Evolutionary conservation across 2,888 invertebrate genomes (phyloP), one percentile per base, ranked within the genome.

Genomic region (Thecocarcelia acutangulata): DNA sequence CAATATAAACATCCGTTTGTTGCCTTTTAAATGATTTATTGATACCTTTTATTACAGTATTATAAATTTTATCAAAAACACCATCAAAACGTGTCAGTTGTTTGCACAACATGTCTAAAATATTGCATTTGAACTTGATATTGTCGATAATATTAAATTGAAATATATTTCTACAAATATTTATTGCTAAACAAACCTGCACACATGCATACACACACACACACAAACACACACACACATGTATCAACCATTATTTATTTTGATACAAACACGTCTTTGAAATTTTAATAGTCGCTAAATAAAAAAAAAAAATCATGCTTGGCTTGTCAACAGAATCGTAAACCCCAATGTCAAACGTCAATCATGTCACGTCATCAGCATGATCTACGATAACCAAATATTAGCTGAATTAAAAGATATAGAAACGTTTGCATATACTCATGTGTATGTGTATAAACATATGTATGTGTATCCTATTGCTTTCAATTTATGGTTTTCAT

Each of bases 341-440:
- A 46, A 6, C 33, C 21, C 13, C 46, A 59, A 24, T 24, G 13
- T 44, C 46, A 74, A 58, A 58, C 28, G 46, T 74, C 74, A 74
- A 64, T 74, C 48, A 74, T 13, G 28, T 19, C 11, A 12, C 3
- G 52, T 40, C 21, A 17, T 48, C 13, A 12, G 13, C 42, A 44
- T 66, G 48, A 56, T 56, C 40, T 48, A 28, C 42, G 54, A 56
- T 58, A 28, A 19, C 24, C 40, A 66, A 42, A 28, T 66, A 19
- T 48, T 54, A 8, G 33, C 33, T 9, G 33, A 33, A 33, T 15
- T 48, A 15, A 13, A 12, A 37, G 52, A 52, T 52, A 33, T 2
- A 21, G 42, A 46, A 50, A 59, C 40, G n/a, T 42, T 17, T 37
- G 48, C 40, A 50, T 40, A 48, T 48, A 13, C n/a, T 8, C n/a